Base-by-base conservation (phyloP, 2,113 vertebrate genomes). In the Saccopteryx leptura region DNA sequence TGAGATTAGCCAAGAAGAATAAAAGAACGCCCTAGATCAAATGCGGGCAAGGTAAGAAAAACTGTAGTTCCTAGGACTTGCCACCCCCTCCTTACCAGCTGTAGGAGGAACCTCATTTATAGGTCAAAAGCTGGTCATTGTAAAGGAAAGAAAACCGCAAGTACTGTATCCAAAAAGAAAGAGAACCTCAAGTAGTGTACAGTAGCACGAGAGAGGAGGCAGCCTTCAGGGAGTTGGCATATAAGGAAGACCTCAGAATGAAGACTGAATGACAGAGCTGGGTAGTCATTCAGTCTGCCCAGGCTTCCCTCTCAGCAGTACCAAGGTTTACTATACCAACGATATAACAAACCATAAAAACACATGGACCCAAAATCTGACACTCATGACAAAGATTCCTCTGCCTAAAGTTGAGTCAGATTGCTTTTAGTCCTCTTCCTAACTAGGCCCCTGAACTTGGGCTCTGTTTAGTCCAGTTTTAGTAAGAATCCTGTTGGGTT, bases 391-490 rank as follows among this genome's bases (percentile, higher is more conserved):
- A 71, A 78, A 93, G 79, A 72, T 26, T 76, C 66, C 75, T 89
- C 63, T 60, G 68, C 58, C 39, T 68, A 82, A 92, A 92, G 13
- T 61, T 84, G n/a, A 71, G 26, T 69, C 61, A 63, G 60, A 6
- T 75, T 90, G 39, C 24, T 79, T 33, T 69, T 46, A 87, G 61
- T 28, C 17, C 33, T 79, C 58, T 80, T 81, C 81, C 24, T 90
- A 68, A 93, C 33, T 18, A 90, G 68, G 68, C 46, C 54, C 12
- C 68, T 91, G 60, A 82, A 3, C 23, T 31, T 65, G n/a, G 72
- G 72, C 19, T 95, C 85, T 90, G 54, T 89, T 82, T 88, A 63
- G 46, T 74, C 23, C 54, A 94, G 7, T 88, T 91, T 94, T 71
- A 82, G n/a, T 17, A 82, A 94, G 54, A 82, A 88, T 82, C 28